Conservation (phyloP, 2,113 vertebrate species). For the Bungarus multicinctus region DNA sequence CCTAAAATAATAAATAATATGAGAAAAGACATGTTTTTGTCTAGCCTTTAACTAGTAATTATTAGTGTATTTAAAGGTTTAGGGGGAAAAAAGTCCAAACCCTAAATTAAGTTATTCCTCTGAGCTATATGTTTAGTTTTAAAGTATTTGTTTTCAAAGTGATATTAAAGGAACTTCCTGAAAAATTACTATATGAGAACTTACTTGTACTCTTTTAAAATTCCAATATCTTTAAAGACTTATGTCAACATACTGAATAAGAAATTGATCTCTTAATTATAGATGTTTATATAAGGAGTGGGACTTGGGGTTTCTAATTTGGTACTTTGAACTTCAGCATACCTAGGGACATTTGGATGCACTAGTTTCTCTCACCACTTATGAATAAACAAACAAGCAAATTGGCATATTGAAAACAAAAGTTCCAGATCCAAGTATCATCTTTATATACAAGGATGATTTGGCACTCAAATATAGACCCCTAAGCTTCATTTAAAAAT, state of each 20-base stretch:
- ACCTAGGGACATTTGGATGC: not conserved
- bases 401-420: not conserved
- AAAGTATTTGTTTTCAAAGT: not conserved
- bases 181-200: not conserved
- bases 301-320: not conserved
- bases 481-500: not conserved
- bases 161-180: not conserved
- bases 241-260: not conserved
- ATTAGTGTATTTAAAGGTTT: not conserved
- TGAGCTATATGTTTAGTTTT: not conserved
- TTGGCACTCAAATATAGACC: not conserved
- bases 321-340: not conserved
- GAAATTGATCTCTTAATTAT: not conserved
- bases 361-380: not conserved
- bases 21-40: not conserved
- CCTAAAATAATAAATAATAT: not conserved
- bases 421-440: not conserved
- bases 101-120: not conserved
- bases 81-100: not conserved
- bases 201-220: not conserved
- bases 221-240: not conserved
- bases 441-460: not conserved
- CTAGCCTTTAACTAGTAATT: not conserved
- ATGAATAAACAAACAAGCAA: not conserved
- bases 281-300: not conserved